Evolutionary conservation across 2,797 vertebrate genomes (phyloP).

Genomic region (Hyperoplus lanceolatus): DNA sequence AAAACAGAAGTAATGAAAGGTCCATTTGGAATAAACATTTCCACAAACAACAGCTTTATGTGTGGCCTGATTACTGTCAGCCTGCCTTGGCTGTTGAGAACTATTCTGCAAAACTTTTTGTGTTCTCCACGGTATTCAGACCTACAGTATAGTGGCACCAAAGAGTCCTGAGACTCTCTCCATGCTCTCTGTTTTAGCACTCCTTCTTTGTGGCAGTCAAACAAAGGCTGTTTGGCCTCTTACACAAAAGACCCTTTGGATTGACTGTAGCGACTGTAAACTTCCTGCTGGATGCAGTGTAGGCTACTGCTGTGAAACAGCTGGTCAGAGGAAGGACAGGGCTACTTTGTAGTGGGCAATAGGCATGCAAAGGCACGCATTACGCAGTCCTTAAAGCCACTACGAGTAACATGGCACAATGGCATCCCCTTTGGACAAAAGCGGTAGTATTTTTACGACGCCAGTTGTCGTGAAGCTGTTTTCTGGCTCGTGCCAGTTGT

Average conservation of each 20-base stretch:
- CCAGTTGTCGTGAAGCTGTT: no score
- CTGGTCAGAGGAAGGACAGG: conserved; percentile 21
- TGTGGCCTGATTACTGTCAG: conserved; percentile 51
- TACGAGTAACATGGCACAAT: no score
- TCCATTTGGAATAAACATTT: conserved; percentile 67
- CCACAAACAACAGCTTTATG: conserved; percentile 54
- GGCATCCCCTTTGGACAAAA: no score
- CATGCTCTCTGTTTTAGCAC: conserved; percentile 28
- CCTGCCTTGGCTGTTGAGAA: conserved; percentile 25
- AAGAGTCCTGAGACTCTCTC: conserved; percentile 46
- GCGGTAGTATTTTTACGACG: no score
- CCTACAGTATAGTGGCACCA: conserved; percentile 33
- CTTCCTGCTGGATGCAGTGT: conserved; percentile 48
- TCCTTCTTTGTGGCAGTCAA: conserved; percentile 54
- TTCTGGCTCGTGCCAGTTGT: no score
- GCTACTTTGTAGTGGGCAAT: conserved; percentile 9
- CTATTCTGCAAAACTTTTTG: conserved; percentile 24
- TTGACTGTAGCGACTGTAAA: conserved; percentile 38
- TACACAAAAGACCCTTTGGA: conserved; percentile 53
- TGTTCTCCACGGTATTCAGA: conserved; percentile 28
- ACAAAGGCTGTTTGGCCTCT: conserved; percentile 58
- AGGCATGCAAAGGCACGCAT: conserved; percentile 26
- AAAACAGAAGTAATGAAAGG: conserved; percentile 58
- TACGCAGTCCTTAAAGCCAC: neutral
- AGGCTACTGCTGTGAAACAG: conserved; percentile 10